Evolutionary conservation across 2,113 vertebrate genomes (phyloP), one percentile per base, ranked within the genome.

Genomic region (Anolis carolinensis): DNA sequence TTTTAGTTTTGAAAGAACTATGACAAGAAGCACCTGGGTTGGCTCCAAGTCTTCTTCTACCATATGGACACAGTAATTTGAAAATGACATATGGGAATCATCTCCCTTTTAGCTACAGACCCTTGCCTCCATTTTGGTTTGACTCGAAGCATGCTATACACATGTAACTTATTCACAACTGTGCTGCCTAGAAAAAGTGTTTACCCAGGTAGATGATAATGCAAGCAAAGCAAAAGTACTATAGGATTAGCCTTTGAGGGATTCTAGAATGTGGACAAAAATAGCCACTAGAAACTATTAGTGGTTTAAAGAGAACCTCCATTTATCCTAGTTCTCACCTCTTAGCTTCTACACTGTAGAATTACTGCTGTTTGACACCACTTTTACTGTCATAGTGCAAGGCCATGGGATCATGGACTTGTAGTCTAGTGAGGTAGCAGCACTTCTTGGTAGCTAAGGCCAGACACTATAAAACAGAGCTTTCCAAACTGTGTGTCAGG

Each of bases 51-150:
- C 79, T 63, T 67, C 20, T 7, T 86, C 67, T 72, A 72, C 27
- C 50, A 79, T 50, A 50, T 83, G 68, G 68, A 62, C 30, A 85
- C 32, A 62, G 50, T 18, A 67, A 85, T 85, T 79, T 72, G 48
- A 86, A 79, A 36, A 62, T 59, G 52, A 27, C 76, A 79, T 32
- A 44, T 44, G 39, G 39, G 39, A 44, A 44, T 44, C 39, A 79
- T 72, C 52, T 72, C 34, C 63, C 76, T 79, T 39, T 52, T 44
- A 71, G 4, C 84, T 72, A 79, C 27, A 36, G 70, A 62, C 63
- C 39, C 39, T 44, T 44, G 39, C 39, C 39, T 44, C 39, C 39
- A 44, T 18, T 20, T 86, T 72, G 68, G 20, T 20, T 67, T 44
- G 44, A 62, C 21, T 68, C 74, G 34, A 67, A 84, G 30, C 59